Evolutionary conservation across 1,140 invertebrate species (phyloP).

Genomic region (Zaprionus davidi): DNA sequence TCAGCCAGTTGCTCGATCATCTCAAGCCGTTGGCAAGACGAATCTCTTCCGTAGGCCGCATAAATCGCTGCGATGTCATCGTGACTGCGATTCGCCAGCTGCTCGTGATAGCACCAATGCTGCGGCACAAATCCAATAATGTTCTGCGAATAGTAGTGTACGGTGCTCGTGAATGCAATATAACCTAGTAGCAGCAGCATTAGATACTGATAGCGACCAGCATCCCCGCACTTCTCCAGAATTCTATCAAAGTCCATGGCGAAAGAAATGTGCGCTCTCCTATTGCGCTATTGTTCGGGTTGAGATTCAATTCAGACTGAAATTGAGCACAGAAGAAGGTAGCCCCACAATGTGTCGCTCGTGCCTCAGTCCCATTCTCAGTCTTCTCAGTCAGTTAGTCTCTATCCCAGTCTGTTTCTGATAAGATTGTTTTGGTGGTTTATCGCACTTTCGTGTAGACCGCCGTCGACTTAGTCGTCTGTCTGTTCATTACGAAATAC

Average conservation of each 20-base stretch:
- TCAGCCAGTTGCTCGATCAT: constrained; percentile 19
- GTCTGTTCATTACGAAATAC: constrained; percentile 36
- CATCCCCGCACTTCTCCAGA: constrained; percentile 86
- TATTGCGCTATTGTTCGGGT: constrained; percentile 27
- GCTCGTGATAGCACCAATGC: constrained; percentile 82
- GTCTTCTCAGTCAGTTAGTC: constrained; percentile 9
- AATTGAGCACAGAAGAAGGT: constrained; percentile 23
- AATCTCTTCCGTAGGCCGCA: constrained; percentile 50
- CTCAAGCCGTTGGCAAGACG: constrained; percentile 63
- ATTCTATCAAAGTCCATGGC: constrained; percentile 86
- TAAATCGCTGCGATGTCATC: constrained; percentile 69
- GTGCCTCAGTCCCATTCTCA: not conserved
- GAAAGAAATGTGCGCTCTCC: constrained; percentile 12
- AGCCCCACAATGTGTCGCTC: constrained; percentile 40
- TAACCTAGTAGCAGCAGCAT: constrained; percentile 86
- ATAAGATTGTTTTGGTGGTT: constrained; percentile 69
- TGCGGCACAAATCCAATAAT: constrained; percentile 85
- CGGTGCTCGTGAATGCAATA: constrained; percentile 85
- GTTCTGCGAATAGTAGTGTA: constrained; percentile 86
- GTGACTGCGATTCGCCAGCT: constrained; percentile 59
- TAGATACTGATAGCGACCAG: constrained; percentile 86
- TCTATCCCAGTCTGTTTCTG: constrained; percentile 19
- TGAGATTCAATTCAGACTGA: constrained; percentile 72
- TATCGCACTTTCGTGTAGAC: constrained; percentile 49
- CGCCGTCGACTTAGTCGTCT: constrained; percentile 1